These are phyloP conservation scores for Plagiodera versicolora DNA, from an alignment of 2,888 invertebrate genomes.

Conservation along the genomic window DNA sequence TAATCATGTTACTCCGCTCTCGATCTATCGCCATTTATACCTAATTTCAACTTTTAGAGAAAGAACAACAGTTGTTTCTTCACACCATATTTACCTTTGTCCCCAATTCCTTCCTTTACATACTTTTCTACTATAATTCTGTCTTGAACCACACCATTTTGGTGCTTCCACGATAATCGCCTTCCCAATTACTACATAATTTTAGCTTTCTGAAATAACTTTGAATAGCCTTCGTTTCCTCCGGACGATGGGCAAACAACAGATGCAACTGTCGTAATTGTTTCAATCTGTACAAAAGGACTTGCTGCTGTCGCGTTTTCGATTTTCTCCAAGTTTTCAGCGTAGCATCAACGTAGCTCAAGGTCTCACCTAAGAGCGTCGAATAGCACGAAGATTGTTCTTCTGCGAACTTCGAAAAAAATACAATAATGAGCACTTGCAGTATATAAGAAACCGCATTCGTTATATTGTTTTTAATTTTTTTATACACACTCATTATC, in stretches of 20 bases:
- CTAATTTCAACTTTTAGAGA: no score
- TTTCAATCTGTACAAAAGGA: constrained; percentile 45
- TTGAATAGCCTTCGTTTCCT: constrained; percentile 30
- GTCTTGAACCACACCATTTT: background rate
- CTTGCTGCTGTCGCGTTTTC: constrained; percentile 39
- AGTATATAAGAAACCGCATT: no score
- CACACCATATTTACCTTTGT: no score
- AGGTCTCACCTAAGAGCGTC: constrained; percentile 58
- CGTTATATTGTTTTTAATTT: no score
- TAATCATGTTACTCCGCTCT: no score
- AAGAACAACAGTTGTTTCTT: no score
- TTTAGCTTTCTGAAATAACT: constrained; percentile 37
- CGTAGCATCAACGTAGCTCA: constrained; percentile 57
- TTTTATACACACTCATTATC: no score
- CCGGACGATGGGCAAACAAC: constrained; percentile 46
- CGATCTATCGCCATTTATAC: no score
- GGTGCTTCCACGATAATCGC: background rate
- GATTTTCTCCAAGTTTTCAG: constrained; percentile 59
- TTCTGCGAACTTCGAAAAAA: constrained; percentile 31
- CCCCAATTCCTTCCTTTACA: no score
- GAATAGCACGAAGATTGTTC: constrained; percentile 56
- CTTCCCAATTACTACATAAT: background rate
- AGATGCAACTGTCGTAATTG: constrained; percentile 49
- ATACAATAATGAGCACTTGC: background rate
- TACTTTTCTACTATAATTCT: background rate